Conservation (phyloP, 2,888 invertebrate genomes). For the Spisula subtruncata region DNA sequence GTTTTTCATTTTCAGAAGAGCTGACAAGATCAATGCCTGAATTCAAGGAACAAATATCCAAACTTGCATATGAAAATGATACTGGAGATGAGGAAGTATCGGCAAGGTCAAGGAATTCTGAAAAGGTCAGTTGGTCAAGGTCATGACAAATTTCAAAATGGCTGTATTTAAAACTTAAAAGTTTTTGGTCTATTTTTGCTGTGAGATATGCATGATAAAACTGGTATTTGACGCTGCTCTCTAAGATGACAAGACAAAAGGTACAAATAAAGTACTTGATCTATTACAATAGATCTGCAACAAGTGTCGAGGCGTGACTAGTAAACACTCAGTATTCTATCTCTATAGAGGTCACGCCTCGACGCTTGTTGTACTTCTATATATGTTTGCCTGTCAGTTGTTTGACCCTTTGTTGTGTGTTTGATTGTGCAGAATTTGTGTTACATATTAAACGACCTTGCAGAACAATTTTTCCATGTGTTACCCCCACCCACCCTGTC, state of each 20-base stretch:
- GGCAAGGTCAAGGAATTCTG: slow-evolving; percentile 31
- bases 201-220: no score
- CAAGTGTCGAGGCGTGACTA: no score
- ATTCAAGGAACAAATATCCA: slow-evolving; percentile 63
- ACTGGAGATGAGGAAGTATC: slow-evolving; percentile 19
- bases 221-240: no score
- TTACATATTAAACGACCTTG: neutral
- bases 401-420: neutral
- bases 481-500: neutral
- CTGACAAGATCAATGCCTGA: slow-evolving; percentile 67
- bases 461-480: neutral
- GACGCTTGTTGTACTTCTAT: no score
- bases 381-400: neutral
- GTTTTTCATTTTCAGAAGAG: slow-evolving; percentile 61
- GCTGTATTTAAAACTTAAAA: neutral
- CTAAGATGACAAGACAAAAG: no score
- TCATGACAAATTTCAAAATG: neutral
- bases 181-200: neutral
- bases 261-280: neutral
- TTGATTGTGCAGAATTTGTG: neutral
- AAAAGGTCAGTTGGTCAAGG: slow-evolving; percentile 45
- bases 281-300: no score
- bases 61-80: slow-evolving; percentile 51
- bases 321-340: no score
- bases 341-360: no score